Evolutionary conservation across 2,113 vertebrate genomes (phyloP).

Genomic region (Protobothrops mucrosquamatus): DNA sequence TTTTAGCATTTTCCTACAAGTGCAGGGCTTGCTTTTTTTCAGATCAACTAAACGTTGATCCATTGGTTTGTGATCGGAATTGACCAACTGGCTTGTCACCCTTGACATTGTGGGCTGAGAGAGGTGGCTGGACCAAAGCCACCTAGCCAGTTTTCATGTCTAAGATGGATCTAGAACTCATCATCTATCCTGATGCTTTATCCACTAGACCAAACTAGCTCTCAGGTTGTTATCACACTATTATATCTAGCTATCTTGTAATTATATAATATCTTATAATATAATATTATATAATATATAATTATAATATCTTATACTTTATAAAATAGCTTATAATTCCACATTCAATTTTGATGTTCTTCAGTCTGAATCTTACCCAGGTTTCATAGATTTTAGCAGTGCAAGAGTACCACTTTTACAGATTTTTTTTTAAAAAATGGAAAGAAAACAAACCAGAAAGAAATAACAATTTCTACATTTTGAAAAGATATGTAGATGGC

Average conservation of each 20-base stretch:
- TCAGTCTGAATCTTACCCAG: not conserved
- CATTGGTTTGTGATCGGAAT: too few relatives aligned
- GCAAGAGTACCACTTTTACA: not conserved
- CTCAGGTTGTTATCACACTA: not conserved
- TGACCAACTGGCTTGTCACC: not conserved
- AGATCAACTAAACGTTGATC: not conserved
- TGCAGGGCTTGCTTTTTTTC: not conserved
- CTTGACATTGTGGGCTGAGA: not conserved
- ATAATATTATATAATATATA: not conserved
- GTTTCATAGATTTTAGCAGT: not conserved
- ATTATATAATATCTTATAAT: not conserved
- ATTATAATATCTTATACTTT: not conserved
- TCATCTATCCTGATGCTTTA: not conserved
- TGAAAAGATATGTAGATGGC: not conserved
- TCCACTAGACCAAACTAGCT: not conserved
- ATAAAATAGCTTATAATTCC: not conserved
- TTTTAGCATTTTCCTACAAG: not conserved
- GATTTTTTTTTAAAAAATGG: not conserved
- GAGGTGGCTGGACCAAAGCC: not conserved
- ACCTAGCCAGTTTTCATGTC: not conserved
- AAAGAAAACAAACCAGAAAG: not conserved
- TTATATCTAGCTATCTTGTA: not conserved
- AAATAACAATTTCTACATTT: not conserved
- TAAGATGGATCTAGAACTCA: not conserved
- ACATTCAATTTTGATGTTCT: not conserved